Conservation (phyloP, 2,888 invertebrate genomes). For the Eurois occulta region DNA sequence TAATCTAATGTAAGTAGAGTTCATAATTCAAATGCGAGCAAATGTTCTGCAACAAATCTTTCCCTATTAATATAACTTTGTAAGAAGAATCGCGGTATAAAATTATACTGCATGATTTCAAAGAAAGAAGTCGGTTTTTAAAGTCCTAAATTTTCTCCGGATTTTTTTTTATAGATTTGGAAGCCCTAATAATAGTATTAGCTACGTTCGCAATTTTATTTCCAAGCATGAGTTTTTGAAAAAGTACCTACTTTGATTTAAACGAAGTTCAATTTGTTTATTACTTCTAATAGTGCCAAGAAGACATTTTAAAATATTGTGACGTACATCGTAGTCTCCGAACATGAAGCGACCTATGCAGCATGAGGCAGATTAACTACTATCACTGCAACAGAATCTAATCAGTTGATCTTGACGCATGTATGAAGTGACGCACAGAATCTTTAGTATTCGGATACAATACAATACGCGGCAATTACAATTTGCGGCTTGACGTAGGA, state of each 20-base stretch:
- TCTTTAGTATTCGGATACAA: background rate
- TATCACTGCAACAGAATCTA: slow-evolving; percentile 33
- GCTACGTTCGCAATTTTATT: background rate
- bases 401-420: slow-evolving; percentile 27
- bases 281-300: background rate
- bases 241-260: background rate
- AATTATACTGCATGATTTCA: background rate
- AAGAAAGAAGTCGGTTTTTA: background rate
- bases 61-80: background rate
- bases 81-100: background rate
- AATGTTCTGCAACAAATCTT: background rate
- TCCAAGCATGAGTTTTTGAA: background rate
- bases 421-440: slow-evolving; percentile 16
- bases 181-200: background rate
- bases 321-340: background rate
- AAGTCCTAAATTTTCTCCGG: background rate
- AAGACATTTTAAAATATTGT: background rate
- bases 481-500: background rate
- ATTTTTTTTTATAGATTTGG: background rate
- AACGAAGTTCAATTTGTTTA: background rate
- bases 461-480: background rate
- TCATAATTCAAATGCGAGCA: background rate
- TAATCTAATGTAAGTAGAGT: background rate
- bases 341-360: background rate
- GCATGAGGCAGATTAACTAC: background rate